Conservation (phyloP, 2,888 invertebrate species). For the Cryptocephalus moraei region DNA sequence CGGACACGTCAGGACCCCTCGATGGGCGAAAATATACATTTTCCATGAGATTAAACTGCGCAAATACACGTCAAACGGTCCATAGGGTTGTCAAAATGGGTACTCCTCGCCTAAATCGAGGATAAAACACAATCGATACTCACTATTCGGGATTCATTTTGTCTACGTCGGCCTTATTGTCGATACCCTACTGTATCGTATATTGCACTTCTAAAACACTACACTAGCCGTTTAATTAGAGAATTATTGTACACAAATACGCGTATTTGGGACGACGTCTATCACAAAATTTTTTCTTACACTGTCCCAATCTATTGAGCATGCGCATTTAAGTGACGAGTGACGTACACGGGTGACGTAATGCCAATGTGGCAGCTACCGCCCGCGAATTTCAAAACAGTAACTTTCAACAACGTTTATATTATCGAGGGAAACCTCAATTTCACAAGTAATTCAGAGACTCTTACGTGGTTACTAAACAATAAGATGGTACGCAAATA, state of each 20-base stretch:
- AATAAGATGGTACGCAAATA: too few species aligned
- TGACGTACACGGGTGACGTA: constrained; percentile 23
- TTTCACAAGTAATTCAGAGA: too few species aligned
- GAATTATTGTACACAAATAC: constrained; percentile 30
- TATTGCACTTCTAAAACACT: constrained; percentile 18
- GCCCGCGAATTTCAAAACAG: too few species aligned
- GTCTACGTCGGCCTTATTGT: constrained; percentile 12
- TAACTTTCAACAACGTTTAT: too few species aligned
- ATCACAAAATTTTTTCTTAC: constrained; percentile 16
- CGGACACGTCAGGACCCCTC: too few species aligned
- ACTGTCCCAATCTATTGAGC: constrained; percentile 21
- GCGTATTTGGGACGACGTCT: constrained; percentile 36
- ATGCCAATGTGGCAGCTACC: constrained; percentile 30
- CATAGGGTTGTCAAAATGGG: constrained; percentile 22
- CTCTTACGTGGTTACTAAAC: too few species aligned
- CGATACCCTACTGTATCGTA: constrained; percentile 6
- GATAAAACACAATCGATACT: constrained; percentile 45
- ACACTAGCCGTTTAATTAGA: constrained; percentile 18
- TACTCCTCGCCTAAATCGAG: constrained; percentile 14
- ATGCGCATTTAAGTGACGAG: constrained; percentile 17
- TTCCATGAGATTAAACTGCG: too few species aligned
- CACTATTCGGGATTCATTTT: constrained; percentile 77
- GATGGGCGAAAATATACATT: background rate
- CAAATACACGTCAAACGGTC: constrained; percentile 18
- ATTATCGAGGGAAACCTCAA: too few species aligned